Evolutionary conservation across 2,113 vertebrate species (phyloP).

Genomic region (Platichthys flesus): DNA sequence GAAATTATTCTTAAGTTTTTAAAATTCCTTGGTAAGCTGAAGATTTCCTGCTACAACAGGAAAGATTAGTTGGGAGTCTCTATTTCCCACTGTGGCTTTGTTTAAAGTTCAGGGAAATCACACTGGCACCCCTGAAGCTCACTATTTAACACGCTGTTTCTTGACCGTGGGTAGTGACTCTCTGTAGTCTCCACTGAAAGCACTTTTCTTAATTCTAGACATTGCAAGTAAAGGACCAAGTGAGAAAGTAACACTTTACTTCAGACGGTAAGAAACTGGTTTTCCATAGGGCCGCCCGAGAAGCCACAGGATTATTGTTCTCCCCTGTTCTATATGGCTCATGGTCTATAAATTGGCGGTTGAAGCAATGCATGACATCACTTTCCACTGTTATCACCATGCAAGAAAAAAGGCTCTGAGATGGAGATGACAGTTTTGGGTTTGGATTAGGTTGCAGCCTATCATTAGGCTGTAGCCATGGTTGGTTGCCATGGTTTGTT

Average conservation of each 20-base stretch:
- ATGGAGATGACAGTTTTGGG: slow-evolving; percentile 68
- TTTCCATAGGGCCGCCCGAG: slow-evolving; percentile 6
- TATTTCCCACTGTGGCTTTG: too few species aligned
- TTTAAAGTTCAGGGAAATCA: too few species aligned
- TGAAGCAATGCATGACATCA: slow-evolving; percentile 63
- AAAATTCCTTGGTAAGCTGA: too few species aligned
- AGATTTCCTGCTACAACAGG: too few species aligned
- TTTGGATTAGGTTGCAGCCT: slow-evolving; percentile 62
- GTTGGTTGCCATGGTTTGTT: slow-evolving; percentile 70
- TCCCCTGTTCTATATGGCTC: slow-evolving; percentile 56
- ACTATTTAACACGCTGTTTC: neutral
- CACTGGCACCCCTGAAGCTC: too few species aligned
- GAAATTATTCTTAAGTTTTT: too few species aligned
- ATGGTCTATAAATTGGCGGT: slow-evolving; percentile 45
- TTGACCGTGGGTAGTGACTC: neutral
- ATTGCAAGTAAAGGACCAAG: slow-evolving; percentile 23
- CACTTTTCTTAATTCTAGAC: neutral
- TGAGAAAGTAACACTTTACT: slow-evolving; percentile 23
- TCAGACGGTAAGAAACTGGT: slow-evolving; percentile 25
- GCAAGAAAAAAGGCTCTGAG: slow-evolving; percentile 25
- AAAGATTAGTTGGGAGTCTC: too few species aligned
- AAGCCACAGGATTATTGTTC: slow-evolving; percentile 57
- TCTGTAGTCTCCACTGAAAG: neutral
- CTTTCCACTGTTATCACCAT: slow-evolving; percentile 72
- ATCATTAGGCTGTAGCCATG: slow-evolving; percentile 74